Evolutionary conservation across 2,797 vertebrate genomes (phyloP).

Genomic region (Podargus strigoides): DNA sequence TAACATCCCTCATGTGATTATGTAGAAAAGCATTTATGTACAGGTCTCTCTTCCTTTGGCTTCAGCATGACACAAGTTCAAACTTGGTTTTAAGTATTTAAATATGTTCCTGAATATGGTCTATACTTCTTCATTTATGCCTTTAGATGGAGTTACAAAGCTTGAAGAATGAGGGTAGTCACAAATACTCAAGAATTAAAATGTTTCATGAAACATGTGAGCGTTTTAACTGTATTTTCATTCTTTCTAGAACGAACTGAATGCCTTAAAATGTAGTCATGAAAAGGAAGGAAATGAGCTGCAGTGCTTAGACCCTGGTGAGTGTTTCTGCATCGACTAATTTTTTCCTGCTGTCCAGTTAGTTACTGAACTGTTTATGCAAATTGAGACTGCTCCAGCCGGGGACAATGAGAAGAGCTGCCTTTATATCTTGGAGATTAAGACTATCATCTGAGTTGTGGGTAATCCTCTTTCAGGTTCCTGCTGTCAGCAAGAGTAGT

Average conservation of each 20-base stretch:
- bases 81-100: background rate
- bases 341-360: slow-evolving; percentile 29
- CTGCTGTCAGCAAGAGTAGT: background rate
- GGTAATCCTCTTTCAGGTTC: slow-evolving; percentile 4
- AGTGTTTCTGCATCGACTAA: background rate
- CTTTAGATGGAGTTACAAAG: background rate
- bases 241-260: background rate
- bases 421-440: slow-evolving; percentile 19
- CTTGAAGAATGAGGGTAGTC: background rate
- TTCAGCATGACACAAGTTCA: background rate
- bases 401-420: background rate
- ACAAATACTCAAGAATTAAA: background rate
- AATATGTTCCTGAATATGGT: background rate
- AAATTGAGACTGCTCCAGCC: background rate
- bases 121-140: background rate
- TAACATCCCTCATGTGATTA: background rate
- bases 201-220: background rate
- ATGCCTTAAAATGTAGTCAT: background rate
- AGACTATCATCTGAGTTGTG: background rate
- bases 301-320: background rate
- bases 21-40: background rate
- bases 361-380: slow-evolving; percentile 45
- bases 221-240: background rate
- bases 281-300: background rate
- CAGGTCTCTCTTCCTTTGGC: background rate